These are phyloP conservation scores for Galeopterus variegatus DNA, from an alignment of 2,113 vertebrate genomes.

Conservation along the genomic window DNA sequence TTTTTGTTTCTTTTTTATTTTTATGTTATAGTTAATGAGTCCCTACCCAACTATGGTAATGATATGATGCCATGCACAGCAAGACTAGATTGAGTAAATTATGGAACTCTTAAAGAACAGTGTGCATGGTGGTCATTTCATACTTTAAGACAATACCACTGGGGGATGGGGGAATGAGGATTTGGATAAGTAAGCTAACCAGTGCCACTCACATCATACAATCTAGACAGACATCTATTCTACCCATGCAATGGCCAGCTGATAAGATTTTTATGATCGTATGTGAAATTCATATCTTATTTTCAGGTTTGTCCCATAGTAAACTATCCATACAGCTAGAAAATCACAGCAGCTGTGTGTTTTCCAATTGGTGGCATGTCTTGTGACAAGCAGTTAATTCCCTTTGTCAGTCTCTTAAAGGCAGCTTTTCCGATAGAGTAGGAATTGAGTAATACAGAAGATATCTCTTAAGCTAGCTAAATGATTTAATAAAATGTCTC, in stretches of 20 bases:
- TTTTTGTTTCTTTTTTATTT: neutral
- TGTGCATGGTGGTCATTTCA: neutral
- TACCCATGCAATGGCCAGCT: neutral
- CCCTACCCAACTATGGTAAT: neutral
- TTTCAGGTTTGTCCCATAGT: neutral
- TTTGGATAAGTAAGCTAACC: neutral
- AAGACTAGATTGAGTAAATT: neutral
- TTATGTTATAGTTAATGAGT: neutral
- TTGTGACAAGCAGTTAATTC: slow-evolving; percentile 29
- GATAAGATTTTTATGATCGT: neutral
- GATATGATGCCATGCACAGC: neutral
- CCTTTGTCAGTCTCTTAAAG: neutral
- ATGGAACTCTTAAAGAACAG: neutral
- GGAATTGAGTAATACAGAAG: neutral
- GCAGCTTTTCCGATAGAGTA: neutral
- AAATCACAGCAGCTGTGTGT: neutral
- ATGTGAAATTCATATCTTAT: neutral
- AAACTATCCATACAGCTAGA: neutral
- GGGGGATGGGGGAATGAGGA: neutral
- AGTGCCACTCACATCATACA: neutral
- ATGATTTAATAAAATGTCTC: slow-evolving; percentile 49
- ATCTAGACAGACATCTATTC: neutral
- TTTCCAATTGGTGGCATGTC: neutral
- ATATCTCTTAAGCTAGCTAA: slow-evolving; percentile 38
- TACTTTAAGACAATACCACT: neutral